Base-by-base conservation (phyloP, 2,113 vertebrate genomes). In the Camelus dromedarius region DNA sequence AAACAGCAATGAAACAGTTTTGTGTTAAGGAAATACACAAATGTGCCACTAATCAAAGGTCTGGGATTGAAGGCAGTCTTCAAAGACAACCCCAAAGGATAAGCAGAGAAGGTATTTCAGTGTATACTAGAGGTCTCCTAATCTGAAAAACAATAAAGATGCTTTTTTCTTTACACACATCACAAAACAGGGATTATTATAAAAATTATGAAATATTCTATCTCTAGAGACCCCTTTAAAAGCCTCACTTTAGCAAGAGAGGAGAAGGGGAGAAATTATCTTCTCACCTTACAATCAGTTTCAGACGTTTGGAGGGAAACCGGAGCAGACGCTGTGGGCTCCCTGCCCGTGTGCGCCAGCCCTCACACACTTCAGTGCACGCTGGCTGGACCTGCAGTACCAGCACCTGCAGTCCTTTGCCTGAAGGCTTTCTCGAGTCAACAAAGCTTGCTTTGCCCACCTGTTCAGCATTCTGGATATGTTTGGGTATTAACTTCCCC, bases 391-490 rank as follows among this genome's bases (percentile, higher is more conserved):
- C 58, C 28, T 28, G 64, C 6, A 46, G 20, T 46, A 38, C 46
- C 32, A 72, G 24, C 38, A 95, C 64, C 75, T 91, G 75, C 18
- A 67, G 38, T 77, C 60, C 90, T 92, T 60, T 84, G 30, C 88
- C n/a, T 28, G 26, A 70, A 72, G 81, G 62, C n/a, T 91, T 30
- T 38, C 38, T 67, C 19, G 46, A 83, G 38, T 35, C n/a, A 19
- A n/a, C 62, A 87, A 70, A 67, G 26, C 32, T 77, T 54, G 32
- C 10, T 50, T 79, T 48, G n/a, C 54, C 38, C n/a, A 96, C 35
- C 58, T 87, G n/a, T n/a, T 52, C 7, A 54, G 75, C 46, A 70
- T 85, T 92, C 32, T 84, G 56, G n/a, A 48, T 69, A 52, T 66
- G n/a, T 50, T 42, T 87, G 73, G 14, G 2, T 38, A 84, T 82